Base-by-base conservation (phyloP, 2,888 invertebrate genomes). In the Iphiclides podalirius region DNA sequence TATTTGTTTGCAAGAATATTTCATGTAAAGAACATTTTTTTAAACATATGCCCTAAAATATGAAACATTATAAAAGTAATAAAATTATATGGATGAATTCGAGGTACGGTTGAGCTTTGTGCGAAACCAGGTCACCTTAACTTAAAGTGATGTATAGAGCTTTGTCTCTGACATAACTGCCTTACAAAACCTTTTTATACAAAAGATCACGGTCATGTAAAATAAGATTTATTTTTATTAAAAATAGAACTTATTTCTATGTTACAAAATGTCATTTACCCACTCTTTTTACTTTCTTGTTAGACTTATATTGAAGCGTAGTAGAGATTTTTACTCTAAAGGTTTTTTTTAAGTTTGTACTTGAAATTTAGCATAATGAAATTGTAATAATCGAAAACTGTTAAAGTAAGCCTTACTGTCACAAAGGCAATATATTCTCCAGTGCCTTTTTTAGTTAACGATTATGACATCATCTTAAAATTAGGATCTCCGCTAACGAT, bases 91-190 rank as follows among this genome's bases (percentile, higher is more conserved):
- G 31, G 31, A 31, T 31, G 31, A 11, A 11, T 31, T 11, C 31
- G 51, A 53, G 47, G 51, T 40, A n/a, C n/a, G 2, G 45, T 38
- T 46, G 31, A 31, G 31, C 45, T 38, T 46, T 46, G 31, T 38
- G 31, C 31, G 38, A 46, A 46, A 46, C 38, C 38, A 38, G 45
- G 45, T 46, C 38, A 31, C 45, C 20, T 33, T 46, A 13, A 38
- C 37, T 45, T 26, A 17, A 28, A 45, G 31, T 40, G 40, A 40
- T 31, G 28, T 11, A 15, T 31, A 45, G 44, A 28, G 33, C 34
- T 39, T 39, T 34, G 39, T 39, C 23, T 34, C 14, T 23, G 33
- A 46, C 46, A 33, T 46, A 39, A 46, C 15, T 23, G 46, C 23
- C 39, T 39, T 31, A 39, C 12, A 34, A 34, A 33, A 20, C 11